Percentiles rank a stretch among this genome's conserved stretches.
Conservation (phyloP, 2,888 invertebrate genomes). For the Neoaliturus tenellus region DNA sequence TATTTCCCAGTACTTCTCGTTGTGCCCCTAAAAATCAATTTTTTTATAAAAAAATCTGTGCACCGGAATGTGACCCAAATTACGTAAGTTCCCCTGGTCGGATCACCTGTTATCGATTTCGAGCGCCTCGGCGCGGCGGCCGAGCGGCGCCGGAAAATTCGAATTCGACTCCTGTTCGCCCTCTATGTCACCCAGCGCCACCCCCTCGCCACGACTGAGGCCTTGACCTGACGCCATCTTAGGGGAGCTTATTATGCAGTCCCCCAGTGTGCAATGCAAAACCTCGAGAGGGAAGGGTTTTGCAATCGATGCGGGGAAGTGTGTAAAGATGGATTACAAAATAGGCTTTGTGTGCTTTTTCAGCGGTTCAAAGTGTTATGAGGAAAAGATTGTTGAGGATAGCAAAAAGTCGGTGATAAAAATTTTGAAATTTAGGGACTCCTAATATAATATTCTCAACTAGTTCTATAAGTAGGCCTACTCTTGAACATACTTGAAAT, state of each 20-base stretch:
- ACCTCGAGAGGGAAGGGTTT: neutral
- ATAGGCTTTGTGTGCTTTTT: too few relatives aligned
- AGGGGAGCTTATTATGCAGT: neutral
- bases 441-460: too few relatives aligned
- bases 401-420: too few relatives aligned
- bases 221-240: slow-evolving; percentile 25
- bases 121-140: neutral
- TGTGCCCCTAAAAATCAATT: too few relatives aligned
- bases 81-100: neutral
- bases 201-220: neutral
- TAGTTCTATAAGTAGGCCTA: too few relatives aligned
- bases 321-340: too few relatives aligned
- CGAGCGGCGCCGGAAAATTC: neutral
- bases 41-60: neutral
- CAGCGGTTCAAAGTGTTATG: too few relatives aligned
- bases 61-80: slow-evolving; percentile 13
- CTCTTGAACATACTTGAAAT: too few relatives aligned
- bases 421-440: too few relatives aligned
- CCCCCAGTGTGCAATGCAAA: slow-evolving; percentile 1
- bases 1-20: too few relatives aligned
- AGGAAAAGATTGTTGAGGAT: too few relatives aligned
- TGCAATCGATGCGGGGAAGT: neutral
- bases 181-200: neutral
- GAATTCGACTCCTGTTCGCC: slow-evolving; percentile 1
- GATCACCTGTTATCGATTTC: slow-evolving; percentile 20